phyloP scores from a whole-genome alignment of 2,888 invertebrate species.

The Ecliptopera silaceata region DNA sequence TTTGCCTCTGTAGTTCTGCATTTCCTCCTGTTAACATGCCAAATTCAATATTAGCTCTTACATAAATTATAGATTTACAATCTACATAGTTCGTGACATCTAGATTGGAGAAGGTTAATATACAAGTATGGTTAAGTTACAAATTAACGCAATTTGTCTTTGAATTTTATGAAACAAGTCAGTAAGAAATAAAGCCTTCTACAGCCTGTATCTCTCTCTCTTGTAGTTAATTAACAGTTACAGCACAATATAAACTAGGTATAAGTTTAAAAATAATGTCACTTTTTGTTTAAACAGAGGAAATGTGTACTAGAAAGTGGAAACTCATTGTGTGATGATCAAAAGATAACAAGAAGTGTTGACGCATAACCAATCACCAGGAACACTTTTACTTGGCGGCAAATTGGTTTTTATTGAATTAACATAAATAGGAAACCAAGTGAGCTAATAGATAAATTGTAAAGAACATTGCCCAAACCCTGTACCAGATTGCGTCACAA shows the following conservation, averaged over 20 bases:
- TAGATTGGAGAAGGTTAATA: not conserved
- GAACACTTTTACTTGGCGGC: slow-evolving; percentile 42
- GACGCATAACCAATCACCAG: slow-evolving; percentile 30
- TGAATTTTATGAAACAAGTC: too few relatives aligned
- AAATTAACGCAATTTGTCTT: too few relatives aligned
- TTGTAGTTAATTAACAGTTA: too few relatives aligned
- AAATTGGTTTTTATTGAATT: slow-evolving; percentile 30
- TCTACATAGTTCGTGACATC: not conserved
- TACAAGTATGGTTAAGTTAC: too few relatives aligned
- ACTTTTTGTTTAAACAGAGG: slow-evolving; percentile 28
- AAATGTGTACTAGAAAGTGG: slow-evolving; percentile 41
- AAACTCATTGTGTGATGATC: slow-evolving; percentile 42
- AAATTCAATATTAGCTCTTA: not conserved
- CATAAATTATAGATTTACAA: not conserved
- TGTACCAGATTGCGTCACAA: too few relatives aligned
- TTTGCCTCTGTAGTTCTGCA: slow-evolving; percentile 91
- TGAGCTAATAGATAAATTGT: slow-evolving; percentile 5
- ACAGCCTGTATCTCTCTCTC: too few relatives aligned
- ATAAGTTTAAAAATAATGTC: slow-evolving; percentile 10
- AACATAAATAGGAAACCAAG: slow-evolving; percentile 25
- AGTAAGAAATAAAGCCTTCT: too few relatives aligned
- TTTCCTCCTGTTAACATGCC: slow-evolving; percentile 86
- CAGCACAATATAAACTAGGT: not conserved
- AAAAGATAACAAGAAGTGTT: slow-evolving; percentile 41
- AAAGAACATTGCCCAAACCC: too few relatives aligned